phyloP scores from a whole-genome alignment of 1,140 invertebrate genomes.

The Papilio polyxenes region DNA sequence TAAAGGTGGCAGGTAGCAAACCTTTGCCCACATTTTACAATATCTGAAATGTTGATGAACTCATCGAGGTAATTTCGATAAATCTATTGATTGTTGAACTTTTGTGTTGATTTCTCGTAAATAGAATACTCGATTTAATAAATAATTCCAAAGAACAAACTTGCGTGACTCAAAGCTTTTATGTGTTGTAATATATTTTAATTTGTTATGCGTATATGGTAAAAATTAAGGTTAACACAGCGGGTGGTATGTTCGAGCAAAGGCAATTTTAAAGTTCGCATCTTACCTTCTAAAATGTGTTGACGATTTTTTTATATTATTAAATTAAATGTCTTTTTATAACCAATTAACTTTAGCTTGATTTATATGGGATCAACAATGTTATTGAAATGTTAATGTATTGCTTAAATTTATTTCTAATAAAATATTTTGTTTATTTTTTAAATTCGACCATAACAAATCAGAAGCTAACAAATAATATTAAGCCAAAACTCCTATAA shows the following conservation, averaged over 20 bases:
- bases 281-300: constrained; percentile 2
- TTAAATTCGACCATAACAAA: not conserved
- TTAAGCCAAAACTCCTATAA: not conserved
- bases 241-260: constrained; percentile 8
- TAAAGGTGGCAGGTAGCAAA: constrained; percentile 74
- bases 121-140: constrained; percentile 57
- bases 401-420: constrained; percentile 14
- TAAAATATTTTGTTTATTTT: constrained; percentile 7
- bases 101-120: constrained; percentile 54
- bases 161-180: constrained; percentile 35
- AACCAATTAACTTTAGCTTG: constrained; percentile 30
- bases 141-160: constrained; percentile 41
- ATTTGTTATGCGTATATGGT: constrained; percentile 33
- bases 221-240: constrained; percentile 35
- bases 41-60: constrained; percentile 73
- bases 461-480: constrained; percentile 43
- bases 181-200: constrained; percentile 31
- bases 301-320: constrained; percentile 42
- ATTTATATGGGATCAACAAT: constrained; percentile 24
- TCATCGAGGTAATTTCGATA: constrained; percentile 61
- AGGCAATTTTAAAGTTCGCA: constrained; percentile 23
- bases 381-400: constrained; percentile 15
- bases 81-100: constrained; percentile 62
- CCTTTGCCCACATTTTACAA: constrained; percentile 57
- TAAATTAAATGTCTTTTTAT: constrained; percentile 47